These are phyloP conservation scores for Neuroscelio doddi DNA, from an alignment of 2,888 invertebrate genomes.

Conservation along the genomic window DNA sequence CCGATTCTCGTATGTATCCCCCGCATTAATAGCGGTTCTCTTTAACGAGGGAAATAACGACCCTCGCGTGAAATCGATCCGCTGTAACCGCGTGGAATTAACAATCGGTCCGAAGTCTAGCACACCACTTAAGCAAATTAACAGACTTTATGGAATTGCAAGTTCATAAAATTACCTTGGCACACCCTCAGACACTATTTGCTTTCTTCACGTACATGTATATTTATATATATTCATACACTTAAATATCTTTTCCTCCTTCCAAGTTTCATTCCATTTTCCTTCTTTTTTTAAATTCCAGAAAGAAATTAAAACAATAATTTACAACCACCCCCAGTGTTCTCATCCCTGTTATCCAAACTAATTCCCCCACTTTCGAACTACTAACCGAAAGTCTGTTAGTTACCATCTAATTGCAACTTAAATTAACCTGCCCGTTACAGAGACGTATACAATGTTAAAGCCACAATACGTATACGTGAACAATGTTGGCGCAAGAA, in stretches of 20 bases:
- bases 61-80: slow-evolving; percentile 27
- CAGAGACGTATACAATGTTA: slow-evolving; percentile 33
- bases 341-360: slow-evolving; percentile 35
- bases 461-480: slow-evolving; percentile 47
- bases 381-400: slow-evolving; percentile 47
- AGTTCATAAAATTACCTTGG: slow-evolving; percentile 56
- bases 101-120: slow-evolving; percentile 26
- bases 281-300: slow-evolving; percentile 40
- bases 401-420: slow-evolving; percentile 61
- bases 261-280: too few species aligned
- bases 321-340: slow-evolving; percentile 60
- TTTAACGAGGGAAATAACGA: slow-evolving; percentile 34
- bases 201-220: too few species aligned
- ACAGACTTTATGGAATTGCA: slow-evolving; percentile 60
- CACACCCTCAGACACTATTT: slow-evolving; percentile 34
- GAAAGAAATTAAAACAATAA: slow-evolving; percentile 66
- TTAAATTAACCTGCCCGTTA: slow-evolving; percentile 56
- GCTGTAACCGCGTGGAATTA: slow-evolving; percentile 31
- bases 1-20: slow-evolving; percentile 11
- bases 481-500: slow-evolving; percentile 43
- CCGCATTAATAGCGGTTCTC: slow-evolving; percentile 16
- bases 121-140: slow-evolving; percentile 57
- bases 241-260: not conserved
- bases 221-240: too few species aligned
- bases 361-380: not conserved